These are phyloP conservation scores for Hydrolagus colliei DNA, from an alignment of 2,797 vertebrate genomes.

Conservation along the genomic window DNA sequence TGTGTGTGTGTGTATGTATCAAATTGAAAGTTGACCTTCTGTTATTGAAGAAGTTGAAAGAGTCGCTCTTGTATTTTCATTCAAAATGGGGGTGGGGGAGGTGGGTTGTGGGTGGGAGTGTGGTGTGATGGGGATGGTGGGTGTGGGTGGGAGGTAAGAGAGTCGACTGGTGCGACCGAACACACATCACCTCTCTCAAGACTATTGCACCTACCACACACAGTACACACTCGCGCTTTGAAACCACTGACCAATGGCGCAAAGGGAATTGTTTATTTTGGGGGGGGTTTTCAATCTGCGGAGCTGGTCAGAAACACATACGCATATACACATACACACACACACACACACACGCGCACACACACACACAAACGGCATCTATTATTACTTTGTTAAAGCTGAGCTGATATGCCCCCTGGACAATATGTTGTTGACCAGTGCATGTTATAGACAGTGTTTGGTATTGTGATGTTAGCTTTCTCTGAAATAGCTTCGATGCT, in stretches of 20 bases:
- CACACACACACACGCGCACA: too few relatives aligned
- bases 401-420: neutral
- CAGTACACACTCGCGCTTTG: neutral
- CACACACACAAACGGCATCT: neutral
- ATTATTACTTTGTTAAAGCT: neutral
- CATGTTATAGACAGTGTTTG: neutral
- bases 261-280: neutral
- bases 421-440: constrained; percentile 6
- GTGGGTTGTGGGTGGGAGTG: too few relatives aligned
- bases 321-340: too few relatives aligned
- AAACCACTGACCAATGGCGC: neutral
- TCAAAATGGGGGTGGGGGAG: neutral
- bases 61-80: constrained; percentile 21
- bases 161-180: neutral
- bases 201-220: constrained; percentile 8
- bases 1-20: too few relatives aligned
- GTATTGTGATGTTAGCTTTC: neutral
- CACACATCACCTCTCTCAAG: neutral
- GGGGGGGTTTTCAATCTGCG: neutral
- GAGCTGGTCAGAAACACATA: neutral
- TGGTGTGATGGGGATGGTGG: too few relatives aligned
- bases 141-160: too few relatives aligned
- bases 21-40: neutral
- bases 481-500: too few relatives aligned
- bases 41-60: constrained; percentile 8